Evolutionary conservation across 1,140 invertebrate species (phyloP).

Genomic region (Anastatus disparis): DNA sequence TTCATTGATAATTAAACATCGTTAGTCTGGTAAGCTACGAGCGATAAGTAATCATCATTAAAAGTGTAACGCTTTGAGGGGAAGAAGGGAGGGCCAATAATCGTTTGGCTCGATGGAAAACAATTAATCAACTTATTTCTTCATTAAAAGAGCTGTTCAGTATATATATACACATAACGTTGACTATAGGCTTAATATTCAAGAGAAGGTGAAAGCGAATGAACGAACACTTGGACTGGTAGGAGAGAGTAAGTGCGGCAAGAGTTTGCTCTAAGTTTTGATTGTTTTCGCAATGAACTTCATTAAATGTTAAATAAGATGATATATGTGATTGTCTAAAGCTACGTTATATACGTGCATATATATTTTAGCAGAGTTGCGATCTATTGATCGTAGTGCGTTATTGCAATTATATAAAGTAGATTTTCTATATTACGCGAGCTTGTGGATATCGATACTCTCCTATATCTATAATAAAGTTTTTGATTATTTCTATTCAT

Average conservation of each 20-base stretch:
- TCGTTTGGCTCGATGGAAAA: conserved; percentile 12
- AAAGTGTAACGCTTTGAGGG: too few species aligned
- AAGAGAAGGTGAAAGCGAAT: conserved; percentile 1
- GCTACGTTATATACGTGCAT: neutral
- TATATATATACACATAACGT: neutral
- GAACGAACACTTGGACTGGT: conserved; percentile 18
- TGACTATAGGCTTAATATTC: neutral
- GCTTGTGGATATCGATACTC: too few species aligned
- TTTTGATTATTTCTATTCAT: too few species aligned
- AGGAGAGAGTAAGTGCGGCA: too few species aligned
- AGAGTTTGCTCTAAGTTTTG: conserved; percentile 60
- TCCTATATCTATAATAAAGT: too few species aligned
- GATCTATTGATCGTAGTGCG: conserved; percentile 1
- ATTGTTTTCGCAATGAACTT: conserved; percentile 66
- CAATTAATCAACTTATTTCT: conserved; percentile 46
- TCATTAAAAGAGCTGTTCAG: conserved; percentile 27
- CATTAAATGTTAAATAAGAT: conserved; percentile 63
- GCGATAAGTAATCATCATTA: conserved; percentile 21
- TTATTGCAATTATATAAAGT: conserved; percentile 7
- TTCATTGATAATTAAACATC: conserved; percentile 13
- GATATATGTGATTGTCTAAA: conserved; percentile 56
- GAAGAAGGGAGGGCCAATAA: conserved; percentile 26
- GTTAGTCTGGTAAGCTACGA: too few species aligned
- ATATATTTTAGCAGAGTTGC: neutral
- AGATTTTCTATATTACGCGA: neutral